Percentiles rank a stretch among this genome's conserved stretches.
Conservation (phyloP, 2,797 vertebrate genomes). For the Aulostomus chinensis region DNA sequence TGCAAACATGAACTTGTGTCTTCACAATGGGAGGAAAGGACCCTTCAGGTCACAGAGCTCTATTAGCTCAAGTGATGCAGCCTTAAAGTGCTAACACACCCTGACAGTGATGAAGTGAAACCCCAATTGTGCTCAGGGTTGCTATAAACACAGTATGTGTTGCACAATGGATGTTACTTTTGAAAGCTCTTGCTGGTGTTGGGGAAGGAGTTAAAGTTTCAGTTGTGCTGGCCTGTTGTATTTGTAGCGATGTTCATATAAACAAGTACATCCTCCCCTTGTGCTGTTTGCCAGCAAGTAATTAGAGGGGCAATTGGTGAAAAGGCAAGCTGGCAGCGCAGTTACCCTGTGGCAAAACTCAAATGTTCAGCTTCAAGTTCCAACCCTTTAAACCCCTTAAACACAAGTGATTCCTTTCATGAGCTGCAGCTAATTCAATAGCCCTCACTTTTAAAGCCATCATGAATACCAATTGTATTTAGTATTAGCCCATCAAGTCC, state of each 20-base stretch:
- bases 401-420: slow-evolving; percentile 18
- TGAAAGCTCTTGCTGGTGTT: slow-evolving; percentile 7
- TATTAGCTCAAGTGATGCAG: slow-evolving; percentile 55
- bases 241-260: slow-evolving; percentile 37
- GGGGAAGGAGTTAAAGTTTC: slow-evolving; percentile 27
- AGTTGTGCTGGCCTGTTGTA: slow-evolving; percentile 20
- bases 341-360: slow-evolving; percentile 21
- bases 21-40: slow-evolving; percentile 43
- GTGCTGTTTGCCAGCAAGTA: slow-evolving; percentile 33
- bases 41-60: slow-evolving; percentile 28
- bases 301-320: slow-evolving; percentile 18
- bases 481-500: slow-evolving; percentile 5
- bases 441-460: slow-evolving; percentile 4
- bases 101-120: slow-evolving; percentile 58
- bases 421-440: no score
- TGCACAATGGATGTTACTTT: slow-evolving; percentile 24
- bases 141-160: slow-evolving; percentile 36
- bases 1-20: slow-evolving; percentile 57
- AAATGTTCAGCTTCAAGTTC: slow-evolving; percentile 15
- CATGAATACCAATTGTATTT: slow-evolving; percentile 1
- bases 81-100: slow-evolving; percentile 34
- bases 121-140: slow-evolving; percentile 26
- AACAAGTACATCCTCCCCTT: slow-evolving; percentile 55
- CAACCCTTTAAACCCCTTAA: slow-evolving; percentile 7
- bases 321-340: slow-evolving; percentile 7